Evolutionary conservation across 2,797 vertebrate species (phyloP), one percentile per base, ranked within the genome.

Genomic region (Acipenser transmontanus): DNA sequence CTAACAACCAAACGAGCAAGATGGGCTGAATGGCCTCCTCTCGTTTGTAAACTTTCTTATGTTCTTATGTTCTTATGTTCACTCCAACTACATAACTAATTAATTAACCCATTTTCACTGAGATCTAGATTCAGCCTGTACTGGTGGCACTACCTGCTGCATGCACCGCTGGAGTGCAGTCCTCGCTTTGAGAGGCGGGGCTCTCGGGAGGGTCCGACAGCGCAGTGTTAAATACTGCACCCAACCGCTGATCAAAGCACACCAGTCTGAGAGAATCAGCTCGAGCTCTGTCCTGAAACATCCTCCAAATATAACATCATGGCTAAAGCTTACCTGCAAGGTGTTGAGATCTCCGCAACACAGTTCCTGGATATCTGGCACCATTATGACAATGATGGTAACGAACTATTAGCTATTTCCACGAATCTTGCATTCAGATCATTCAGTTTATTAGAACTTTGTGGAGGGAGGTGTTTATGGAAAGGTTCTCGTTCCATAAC

Each of bases 341-440:
- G 83, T 70, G 75, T 84, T 64, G 86, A 89, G 76, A 89, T 93
- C 80, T 90, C 92, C 67, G 91, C 92, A 5, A 78, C 88, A 61
- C 92, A 93, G 84, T 92, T 93, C 80, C 90, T 93, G 83, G 91
- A 93, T 80, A 94, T 93, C 83, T 94, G 92, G 88, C 89, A 88
- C 73, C 92, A 93, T 79, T 94, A 92, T 82, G 92, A 92, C 77
- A 86, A 86, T 71, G 91, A 93, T 66, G 92, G 92, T 93, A 89
- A 93, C 74, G 86, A 71, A 81, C 7, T 50, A 52, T 2, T 52
- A 34, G 34, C 34, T 34, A 34, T 34, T 34, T 34, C 34, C 34
- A 34, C 34, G 34, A 34, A 34, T 34, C 34, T 4, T 34, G 34
- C 34, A 34, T 34, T 34, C 34, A 34, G 4, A 34, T 34, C 2